phyloP scores from a whole-genome alignment of 1,140 invertebrate species.

The Apis cerana region DNA sequence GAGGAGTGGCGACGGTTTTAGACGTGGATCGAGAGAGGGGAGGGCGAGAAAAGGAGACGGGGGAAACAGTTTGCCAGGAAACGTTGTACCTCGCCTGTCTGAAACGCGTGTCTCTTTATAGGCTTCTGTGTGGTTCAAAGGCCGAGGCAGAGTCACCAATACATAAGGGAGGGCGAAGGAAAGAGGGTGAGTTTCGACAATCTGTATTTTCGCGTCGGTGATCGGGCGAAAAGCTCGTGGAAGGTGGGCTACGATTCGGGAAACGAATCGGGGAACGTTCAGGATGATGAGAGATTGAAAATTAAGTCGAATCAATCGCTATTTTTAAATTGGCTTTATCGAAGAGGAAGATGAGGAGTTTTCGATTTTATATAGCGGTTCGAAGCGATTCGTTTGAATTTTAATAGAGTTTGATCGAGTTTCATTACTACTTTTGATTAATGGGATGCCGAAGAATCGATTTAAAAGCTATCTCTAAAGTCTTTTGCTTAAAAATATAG shows the following conservation, averaged over 20 bases:
- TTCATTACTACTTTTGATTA: no score
- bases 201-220: slow-evolving; percentile 45
- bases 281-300: background rate
- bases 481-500: no score
- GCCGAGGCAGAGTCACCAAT: slow-evolving; percentile 87
- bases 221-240: slow-evolving; percentile 17
- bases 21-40: background rate
- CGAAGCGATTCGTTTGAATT: no score
- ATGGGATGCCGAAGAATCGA: no score
- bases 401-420: no score
- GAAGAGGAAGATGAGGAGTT: no score
- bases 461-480: no score
- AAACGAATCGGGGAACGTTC: slow-evolving; percentile 18
- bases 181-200: slow-evolving; percentile 84
- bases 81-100: slow-evolving; percentile 49
- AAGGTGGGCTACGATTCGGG: background rate
- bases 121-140: slow-evolving; percentile 91
- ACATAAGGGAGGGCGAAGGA: slow-evolving; percentile 87
- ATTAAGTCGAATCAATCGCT: no score
- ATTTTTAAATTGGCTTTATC: no score
- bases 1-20: background rate
- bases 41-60: slow-evolving; percentile 10
- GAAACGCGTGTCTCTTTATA: slow-evolving; percentile 76
- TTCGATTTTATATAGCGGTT: no score
- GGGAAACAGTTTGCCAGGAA: slow-evolving; percentile 55